phyloP scores from a whole-genome alignment of 2,888 invertebrate genomes.

The Spodoptera picta region DNA sequence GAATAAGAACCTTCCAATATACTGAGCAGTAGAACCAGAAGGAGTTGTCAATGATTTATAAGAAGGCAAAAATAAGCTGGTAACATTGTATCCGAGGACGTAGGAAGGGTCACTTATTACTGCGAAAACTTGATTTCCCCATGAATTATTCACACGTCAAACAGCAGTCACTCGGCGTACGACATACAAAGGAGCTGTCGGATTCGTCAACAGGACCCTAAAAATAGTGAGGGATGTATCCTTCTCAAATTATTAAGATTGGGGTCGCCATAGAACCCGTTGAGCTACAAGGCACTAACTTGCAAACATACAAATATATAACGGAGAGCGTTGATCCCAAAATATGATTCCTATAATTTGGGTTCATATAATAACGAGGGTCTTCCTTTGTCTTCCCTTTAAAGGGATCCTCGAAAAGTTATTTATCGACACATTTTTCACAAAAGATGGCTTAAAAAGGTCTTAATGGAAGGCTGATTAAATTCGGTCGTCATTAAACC shows the following conservation, averaged over 20 bases:
- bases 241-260: conserved; percentile 21
- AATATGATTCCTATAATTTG: conserved; percentile 5
- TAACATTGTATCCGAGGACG: neutral
- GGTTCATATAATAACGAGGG: neutral
- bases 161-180: conserved; percentile 5
- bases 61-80: conserved; percentile 8
- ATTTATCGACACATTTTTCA: conserved; percentile 12
- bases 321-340: conserved; percentile 33
- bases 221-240: conserved; percentile 20
- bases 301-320: conserved; percentile 10
- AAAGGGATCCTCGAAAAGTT: conserved; percentile 4
- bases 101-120: neutral
- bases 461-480: conserved; percentile 18
- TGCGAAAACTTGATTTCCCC: conserved; percentile 1
- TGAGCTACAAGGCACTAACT: conserved; percentile 11
- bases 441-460: conserved; percentile 9
- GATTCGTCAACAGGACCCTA: conserved; percentile 13
- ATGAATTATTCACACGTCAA: conserved; percentile 12
- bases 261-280: conserved; percentile 9
- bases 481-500: conserved; percentile 15
- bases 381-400: conserved; percentile 12
- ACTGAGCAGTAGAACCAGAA: no score
- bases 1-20: no score
- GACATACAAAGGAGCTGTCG: conserved; percentile 14
- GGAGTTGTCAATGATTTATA: no score